These are phyloP conservation scores for Lontra canadensis DNA, from an alignment of 2,113 vertebrate genomes.

Conservation along the genomic window DNA sequence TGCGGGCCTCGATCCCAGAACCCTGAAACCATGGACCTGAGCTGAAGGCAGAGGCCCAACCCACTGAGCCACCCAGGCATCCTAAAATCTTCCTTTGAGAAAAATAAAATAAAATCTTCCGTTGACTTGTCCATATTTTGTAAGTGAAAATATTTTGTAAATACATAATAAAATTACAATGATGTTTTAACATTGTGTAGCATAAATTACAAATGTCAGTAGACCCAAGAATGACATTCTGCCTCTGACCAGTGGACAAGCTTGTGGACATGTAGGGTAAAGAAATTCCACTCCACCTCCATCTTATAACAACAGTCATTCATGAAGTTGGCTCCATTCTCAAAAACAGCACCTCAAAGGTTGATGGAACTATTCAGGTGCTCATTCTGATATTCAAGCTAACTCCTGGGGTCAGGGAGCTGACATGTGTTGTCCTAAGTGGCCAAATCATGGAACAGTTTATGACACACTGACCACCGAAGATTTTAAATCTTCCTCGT, in stretches of 20 bases:
- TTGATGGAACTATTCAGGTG: background rate
- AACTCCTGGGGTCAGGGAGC: slow-evolving; percentile 53
- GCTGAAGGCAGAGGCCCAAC: too few species aligned
- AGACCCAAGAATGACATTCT: background rate
- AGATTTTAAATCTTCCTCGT: slow-evolving; percentile 78
- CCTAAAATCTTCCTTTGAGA: too few species aligned
- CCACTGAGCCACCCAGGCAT: too few species aligned
- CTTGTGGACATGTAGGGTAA: background rate
- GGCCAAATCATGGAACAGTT: slow-evolving; percentile 73
- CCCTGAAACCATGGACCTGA: too few species aligned
- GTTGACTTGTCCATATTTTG: background rate
- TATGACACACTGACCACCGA: slow-evolving; percentile 71
- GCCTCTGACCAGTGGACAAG: background rate
- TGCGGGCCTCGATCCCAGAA: too few species aligned
- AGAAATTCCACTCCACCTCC: background rate
- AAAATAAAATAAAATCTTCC: background rate
- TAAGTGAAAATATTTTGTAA: background rate
- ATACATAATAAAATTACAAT: background rate
- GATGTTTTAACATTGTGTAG: slow-evolving; percentile 35
- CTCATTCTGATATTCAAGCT: slow-evolving; percentile 53
- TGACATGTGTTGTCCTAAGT: slow-evolving; percentile 72
- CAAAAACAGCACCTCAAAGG: background rate
- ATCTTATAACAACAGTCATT: background rate
- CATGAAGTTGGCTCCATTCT: background rate
- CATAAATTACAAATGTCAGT: slow-evolving; percentile 18